Percentiles rank a stretch among this genome's conserved stretches.
phyloP scores from a whole-genome alignment of 1,140 invertebrate genomes.

The Lysiphlebus fabarum region DNA sequence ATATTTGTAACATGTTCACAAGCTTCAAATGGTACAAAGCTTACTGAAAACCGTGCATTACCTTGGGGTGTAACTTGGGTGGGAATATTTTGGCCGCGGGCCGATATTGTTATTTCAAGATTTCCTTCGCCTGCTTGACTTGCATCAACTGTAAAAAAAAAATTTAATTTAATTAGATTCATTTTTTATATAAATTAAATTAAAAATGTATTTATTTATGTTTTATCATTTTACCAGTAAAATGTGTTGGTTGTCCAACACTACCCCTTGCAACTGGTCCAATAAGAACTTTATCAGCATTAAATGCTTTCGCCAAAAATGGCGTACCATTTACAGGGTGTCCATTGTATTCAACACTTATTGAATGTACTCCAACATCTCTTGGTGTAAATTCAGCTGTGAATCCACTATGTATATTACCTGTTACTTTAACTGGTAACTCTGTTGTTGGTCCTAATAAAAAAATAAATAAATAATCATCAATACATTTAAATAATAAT shows the following conservation, averaged over 20 bases:
- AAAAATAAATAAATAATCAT: constrained; percentile 23
- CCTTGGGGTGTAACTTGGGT: constrained; percentile 97
- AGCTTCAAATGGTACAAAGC: constrained; percentile 90
- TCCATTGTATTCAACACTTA: constrained; percentile 88
- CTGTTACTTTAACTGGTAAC: constrained; percentile 85
- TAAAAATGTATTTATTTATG: too few species aligned
- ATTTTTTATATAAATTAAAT: constrained; percentile 13
- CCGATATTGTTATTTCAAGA: constrained; percentile 93
- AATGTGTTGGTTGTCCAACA: constrained; percentile 83
- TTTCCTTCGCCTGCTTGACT: constrained; percentile 96
- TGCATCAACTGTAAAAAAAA: constrained; percentile 74
- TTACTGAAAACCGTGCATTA: constrained; percentile 85
- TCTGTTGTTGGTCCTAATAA: constrained; percentile 66
- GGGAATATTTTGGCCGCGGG: constrained; percentile 88
- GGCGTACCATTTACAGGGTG: constrained; percentile 87
- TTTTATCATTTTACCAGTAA: constrained; percentile 63
- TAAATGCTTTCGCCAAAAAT: constrained; percentile 89
- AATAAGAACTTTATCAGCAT: constrained; percentile 84
- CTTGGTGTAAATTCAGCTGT: constrained; percentile 87
- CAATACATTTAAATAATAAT: constrained; percentile 7
- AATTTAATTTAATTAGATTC: constrained; percentile 15
- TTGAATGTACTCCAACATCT: constrained; percentile 84
- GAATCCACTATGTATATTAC: constrained; percentile 80
- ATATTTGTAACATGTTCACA: constrained; percentile 94
- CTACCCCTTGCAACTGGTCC: constrained; percentile 77